Conservation (phyloP, 2,113 vertebrate genomes). For the Caranx melampygus region DNA sequence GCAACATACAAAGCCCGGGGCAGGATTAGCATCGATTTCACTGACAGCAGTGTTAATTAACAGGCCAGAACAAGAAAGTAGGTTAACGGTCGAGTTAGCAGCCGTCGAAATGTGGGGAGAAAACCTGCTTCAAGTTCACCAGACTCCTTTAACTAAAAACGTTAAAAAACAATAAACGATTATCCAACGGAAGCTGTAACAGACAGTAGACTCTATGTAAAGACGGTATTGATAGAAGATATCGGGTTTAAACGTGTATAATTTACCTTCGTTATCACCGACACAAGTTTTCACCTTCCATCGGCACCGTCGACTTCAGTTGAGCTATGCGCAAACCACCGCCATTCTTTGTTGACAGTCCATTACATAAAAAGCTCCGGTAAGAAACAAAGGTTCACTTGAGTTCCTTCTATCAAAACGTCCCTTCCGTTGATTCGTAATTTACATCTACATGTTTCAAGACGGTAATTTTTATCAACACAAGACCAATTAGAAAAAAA, state of each 20-base stretch:
- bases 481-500: neutral
- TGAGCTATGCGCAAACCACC: neutral
- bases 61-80: neutral
- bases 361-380: slow-evolving; percentile 50
- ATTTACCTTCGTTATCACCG: slow-evolving; percentile 19
- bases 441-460: neutral
- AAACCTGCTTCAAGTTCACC: neutral
- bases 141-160: neutral
- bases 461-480: no score
- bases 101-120: neutral
- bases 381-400: slow-evolving; percentile 34
- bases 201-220: accelerated
- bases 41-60: neutral
- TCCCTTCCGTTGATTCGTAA: neutral
- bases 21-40: slow-evolving; percentile 45
- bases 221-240: accelerated
- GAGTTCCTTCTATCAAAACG: neutral
- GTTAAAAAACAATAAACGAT: neutral
- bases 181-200: accelerated
- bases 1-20: slow-evolving; percentile 52
- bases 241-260: accelerated
- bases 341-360: slow-evolving; percentile 79
- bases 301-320: neutral
- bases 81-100: neutral
- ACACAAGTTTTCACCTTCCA: slow-evolving; percentile 9